Conservation (phyloP, 2,888 invertebrate genomes). For the Drosophila austrosaltans region DNA sequence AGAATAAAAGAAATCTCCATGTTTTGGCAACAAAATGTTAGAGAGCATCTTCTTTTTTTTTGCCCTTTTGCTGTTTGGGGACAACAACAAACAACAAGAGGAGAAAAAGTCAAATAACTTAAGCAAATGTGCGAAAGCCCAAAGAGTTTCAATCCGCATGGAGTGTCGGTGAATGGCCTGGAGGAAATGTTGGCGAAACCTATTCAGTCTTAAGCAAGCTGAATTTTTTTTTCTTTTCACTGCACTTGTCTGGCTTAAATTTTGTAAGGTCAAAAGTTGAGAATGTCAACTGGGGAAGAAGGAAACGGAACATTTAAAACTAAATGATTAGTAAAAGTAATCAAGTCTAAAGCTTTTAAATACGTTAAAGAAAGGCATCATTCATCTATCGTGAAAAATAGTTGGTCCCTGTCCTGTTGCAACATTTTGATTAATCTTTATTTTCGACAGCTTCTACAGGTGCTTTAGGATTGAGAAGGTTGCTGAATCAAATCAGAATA, state of each 20-base stretch:
- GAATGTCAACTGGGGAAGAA: background rate
- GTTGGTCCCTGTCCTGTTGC: background rate
- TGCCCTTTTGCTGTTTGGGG: conserved; percentile 68
- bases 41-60: conserved; percentile 35
- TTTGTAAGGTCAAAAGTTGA: background rate
- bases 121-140: conserved; percentile 70
- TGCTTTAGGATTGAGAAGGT: no score
- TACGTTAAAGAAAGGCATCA: background rate
- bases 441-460: no score
- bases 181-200: conserved; percentile 21
- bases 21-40: conserved; percentile 56
- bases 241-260: conserved; percentile 5
- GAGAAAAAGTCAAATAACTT: conserved; percentile 71
- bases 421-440: no score
- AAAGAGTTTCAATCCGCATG: conserved; percentile 51
- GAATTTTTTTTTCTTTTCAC: background rate
- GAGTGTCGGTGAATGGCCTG: conserved; percentile 49
- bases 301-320: background rate
- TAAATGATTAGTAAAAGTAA: background rate
- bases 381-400: background rate
- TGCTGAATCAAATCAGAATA: no score
- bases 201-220: conserved; percentile 33
- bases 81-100: conserved; percentile 48
- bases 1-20: conserved; percentile 48
- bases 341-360: no score